Conservation (phyloP, 2,113 vertebrate genomes). For the Thomomys bottae region DNA sequence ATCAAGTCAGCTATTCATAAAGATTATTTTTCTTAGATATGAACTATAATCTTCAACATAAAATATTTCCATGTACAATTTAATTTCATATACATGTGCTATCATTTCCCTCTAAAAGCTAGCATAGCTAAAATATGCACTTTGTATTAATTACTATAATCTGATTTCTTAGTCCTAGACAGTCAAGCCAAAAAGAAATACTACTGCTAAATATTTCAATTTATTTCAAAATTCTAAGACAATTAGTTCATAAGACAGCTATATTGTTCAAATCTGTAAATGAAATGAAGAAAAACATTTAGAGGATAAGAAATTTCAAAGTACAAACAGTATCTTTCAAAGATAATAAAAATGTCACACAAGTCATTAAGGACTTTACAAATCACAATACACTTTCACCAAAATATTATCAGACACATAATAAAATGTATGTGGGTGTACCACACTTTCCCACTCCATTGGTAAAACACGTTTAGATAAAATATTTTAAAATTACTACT, state of each 20-base stretch:
- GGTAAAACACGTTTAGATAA: slow-evolving; percentile 59
- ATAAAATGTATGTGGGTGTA: slow-evolving; percentile 6
- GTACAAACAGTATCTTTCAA: slow-evolving; percentile 43
- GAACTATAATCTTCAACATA: slow-evolving; percentile 40
- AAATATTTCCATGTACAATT: slow-evolving; percentile 23
- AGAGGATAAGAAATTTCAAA: slow-evolving; percentile 29
- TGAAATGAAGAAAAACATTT: slow-evolving; percentile 55
- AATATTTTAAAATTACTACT: slow-evolving; percentile 49
- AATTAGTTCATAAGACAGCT: slow-evolving; percentile 57
- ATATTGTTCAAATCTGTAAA: slow-evolving; percentile 46
- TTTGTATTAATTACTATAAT: slow-evolving; percentile 54
- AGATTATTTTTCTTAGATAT: slow-evolving; percentile 29
- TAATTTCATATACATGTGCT: slow-evolving; percentile 24
- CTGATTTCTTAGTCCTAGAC: slow-evolving; percentile 71
- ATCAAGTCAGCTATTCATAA: slow-evolving; percentile 51
- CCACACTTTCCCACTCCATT: not conserved
- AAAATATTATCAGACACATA: slow-evolving; percentile 19
- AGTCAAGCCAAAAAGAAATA: slow-evolving; percentile 41
- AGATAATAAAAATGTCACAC: slow-evolving; percentile 55
- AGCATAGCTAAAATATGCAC: slow-evolving; percentile 68
- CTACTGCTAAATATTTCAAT: slow-evolving; percentile 60
- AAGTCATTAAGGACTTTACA: slow-evolving; percentile 54
- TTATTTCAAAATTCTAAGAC: slow-evolving; percentile 64
- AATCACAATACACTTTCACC: slow-evolving; percentile 47
- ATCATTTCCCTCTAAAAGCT: slow-evolving; percentile 46